These are phyloP conservation scores for Stigmatopora argus DNA, from an alignment of 2,113 vertebrate species.

Conservation along the genomic window DNA sequence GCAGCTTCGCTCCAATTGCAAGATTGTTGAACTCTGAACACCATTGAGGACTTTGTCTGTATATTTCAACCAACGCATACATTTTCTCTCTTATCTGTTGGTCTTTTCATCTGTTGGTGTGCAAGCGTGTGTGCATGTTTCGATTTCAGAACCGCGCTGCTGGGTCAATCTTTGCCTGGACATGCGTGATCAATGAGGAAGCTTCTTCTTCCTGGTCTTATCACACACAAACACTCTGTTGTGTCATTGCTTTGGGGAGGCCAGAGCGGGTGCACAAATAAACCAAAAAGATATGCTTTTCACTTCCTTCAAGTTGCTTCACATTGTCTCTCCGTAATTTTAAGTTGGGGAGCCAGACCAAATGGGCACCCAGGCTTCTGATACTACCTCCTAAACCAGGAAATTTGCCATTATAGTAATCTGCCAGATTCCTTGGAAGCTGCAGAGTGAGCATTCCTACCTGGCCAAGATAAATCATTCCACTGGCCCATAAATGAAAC, in stretches of 20 bases:
- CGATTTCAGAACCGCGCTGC: constrained; percentile 13
- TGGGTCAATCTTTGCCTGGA: constrained; percentile 37
- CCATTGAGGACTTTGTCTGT: not conserved
- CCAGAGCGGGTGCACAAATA: constrained; percentile 27
- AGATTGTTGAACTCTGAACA: constrained; percentile 47
- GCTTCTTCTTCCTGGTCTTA: constrained; percentile 52
- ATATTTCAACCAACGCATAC: not conserved
- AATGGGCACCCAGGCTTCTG: not conserved
- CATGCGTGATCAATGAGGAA: constrained; percentile 50
- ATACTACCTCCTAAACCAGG: not conserved
- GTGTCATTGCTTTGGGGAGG: constrained; percentile 23
- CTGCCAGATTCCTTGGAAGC: constrained; percentile 7
- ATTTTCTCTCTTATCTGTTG: not conserved
- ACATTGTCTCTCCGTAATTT: not conserved
- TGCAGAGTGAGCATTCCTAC: not conserved
- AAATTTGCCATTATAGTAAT: constrained; percentile 13
- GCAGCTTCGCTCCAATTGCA: constrained; percentile 26
- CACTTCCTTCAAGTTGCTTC: not conserved
- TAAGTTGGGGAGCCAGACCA: not conserved
- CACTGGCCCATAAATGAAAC: not conserved
- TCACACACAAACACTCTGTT: constrained; percentile 54
- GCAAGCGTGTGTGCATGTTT: constrained; percentile 9
- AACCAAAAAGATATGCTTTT: constrained; percentile 28
- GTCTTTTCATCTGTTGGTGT: not conserved
- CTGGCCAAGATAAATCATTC: not conserved